Evolutionary conservation across 2,888 invertebrate species (phyloP).

Genomic region (Himalopsyche japonica): DNA sequence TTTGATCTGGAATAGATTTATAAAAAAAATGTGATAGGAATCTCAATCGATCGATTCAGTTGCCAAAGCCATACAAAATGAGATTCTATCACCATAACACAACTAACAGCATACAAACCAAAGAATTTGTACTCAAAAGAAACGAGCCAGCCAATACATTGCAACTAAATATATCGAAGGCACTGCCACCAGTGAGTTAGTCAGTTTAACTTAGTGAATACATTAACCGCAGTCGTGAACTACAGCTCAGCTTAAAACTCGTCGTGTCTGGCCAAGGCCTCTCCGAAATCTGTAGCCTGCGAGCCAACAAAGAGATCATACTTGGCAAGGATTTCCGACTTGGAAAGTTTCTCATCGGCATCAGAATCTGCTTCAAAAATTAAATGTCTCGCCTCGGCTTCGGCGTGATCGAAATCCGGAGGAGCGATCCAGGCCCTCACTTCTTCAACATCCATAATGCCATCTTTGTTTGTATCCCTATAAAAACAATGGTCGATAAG

Average conservation of each 20-base stretch:
- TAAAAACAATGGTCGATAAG: conserved; percentile 2
- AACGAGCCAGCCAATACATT: background rate
- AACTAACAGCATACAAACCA: background rate
- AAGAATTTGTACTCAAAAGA: background rate
- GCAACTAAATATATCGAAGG: background rate
- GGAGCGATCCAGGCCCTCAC: conserved; percentile 95
- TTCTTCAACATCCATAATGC: conserved; percentile 85
- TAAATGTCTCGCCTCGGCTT: conserved; percentile 93
- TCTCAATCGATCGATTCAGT: background rate
- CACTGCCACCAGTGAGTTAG: background rate
- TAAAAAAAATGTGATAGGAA: background rate
- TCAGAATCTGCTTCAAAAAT: conserved; percentile 93
- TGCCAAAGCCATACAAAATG: background rate
- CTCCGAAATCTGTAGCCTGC: conserved; percentile 98
- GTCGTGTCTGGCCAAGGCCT: conserved; percentile 92
- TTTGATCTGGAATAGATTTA: background rate
- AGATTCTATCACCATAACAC: background rate
- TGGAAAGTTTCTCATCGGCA: conserved; percentile 86
- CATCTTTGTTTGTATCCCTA: conserved; percentile 86
- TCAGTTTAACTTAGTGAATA: background rate
- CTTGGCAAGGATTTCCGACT: conserved; percentile 88
- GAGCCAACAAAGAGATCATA: conserved; percentile 98
- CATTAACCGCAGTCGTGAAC: background rate
- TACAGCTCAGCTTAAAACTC: conserved; percentile 73
- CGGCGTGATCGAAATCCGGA: conserved; percentile 94